These are phyloP conservation scores for Nemoura dubitans DNA, from an alignment of 2,888 invertebrate species.

Conservation along the genomic window DNA sequence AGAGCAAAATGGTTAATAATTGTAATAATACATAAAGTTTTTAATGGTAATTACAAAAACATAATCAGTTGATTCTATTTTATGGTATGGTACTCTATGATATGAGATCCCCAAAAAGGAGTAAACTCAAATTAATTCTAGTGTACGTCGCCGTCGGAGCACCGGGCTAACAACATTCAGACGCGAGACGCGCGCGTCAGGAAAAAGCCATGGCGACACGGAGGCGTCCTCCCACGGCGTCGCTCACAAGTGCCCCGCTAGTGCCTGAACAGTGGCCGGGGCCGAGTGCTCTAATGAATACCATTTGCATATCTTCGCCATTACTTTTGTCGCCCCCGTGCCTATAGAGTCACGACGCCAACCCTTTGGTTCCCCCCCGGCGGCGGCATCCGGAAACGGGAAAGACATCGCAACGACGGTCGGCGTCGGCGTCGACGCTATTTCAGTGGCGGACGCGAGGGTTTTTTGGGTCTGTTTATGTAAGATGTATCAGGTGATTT, in stretches of 20 bases:
- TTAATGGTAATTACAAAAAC: no score
- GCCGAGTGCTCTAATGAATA: conserved; percentile 49
- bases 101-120: no score
- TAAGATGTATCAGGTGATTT: not conserved
- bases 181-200: no score
- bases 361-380: conserved; percentile 39
- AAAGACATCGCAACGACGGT: conserved; percentile 17
- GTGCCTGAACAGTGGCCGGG: not conserved
- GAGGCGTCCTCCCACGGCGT: no score
- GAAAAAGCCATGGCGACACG: conserved; percentile 44
- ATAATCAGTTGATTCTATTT: no score
- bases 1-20: no score
- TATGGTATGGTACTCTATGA: no score
- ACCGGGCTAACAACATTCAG: conserved; percentile 19
- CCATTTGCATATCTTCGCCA: conserved; percentile 51
- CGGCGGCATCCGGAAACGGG: conserved; percentile 1
- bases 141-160: no score
- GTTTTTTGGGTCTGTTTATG: not conserved
- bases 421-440: not conserved
- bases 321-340: conserved; percentile 43
- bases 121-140: no score
- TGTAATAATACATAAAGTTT: no score
- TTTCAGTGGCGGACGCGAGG: not conserved
- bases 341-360: not conserved
- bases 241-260: no score